A percentile compares a stretch with the other conserved stretches of the same genome.
These are phyloP conservation scores for Condylura cristata DNA, from an alignment of 2,113 vertebrate genomes.

Conservation along the genomic window DNA sequence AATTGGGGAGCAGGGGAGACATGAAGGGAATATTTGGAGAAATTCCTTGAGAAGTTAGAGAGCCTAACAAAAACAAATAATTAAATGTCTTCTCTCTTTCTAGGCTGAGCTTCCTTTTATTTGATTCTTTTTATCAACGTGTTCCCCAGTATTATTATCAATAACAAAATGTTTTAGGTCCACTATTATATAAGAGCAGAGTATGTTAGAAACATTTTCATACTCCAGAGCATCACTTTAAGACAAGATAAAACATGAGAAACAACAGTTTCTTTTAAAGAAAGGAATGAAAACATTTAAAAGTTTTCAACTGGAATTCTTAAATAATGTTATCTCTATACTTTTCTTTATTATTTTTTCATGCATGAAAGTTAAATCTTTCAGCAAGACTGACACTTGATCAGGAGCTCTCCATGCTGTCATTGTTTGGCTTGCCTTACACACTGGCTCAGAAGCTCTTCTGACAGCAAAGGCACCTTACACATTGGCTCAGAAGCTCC, in stretches of 20 bases:
- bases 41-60: not conserved
- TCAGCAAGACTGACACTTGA: not conserved
- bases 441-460: slow-evolving; percentile 55
- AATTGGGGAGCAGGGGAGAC: not conserved
- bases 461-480: slow-evolving; percentile 41
- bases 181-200: slow-evolving; percentile 61
- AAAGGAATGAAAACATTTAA: not conserved
- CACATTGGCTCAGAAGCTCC: slow-evolving; percentile 52
- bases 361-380: slow-evolving; percentile 55
- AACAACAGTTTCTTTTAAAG: not conserved
- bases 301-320: slow-evolving; percentile 47
- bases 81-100: slow-evolving; percentile 1
- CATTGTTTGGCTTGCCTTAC: slow-evolving; percentile 54
- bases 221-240: slow-evolving; percentile 37
- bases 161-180: slow-evolving; percentile 46
- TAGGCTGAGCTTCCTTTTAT: slow-evolving; percentile 61
- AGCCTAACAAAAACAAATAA: not conserved
- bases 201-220: slow-evolving; percentile 54
- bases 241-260: not conserved
- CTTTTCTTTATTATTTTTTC: slow-evolving; percentile 57
- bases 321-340: slow-evolving; percentile 35
- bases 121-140: slow-evolving; percentile 63
- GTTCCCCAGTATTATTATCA: slow-evolving; percentile 27
- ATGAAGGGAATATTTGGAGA: not conserved
- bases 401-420: slow-evolving; percentile 43